These are phyloP conservation scores for Argyresthia albistria DNA, from an alignment of 2,888 invertebrate genomes.

Conservation along the genomic window DNA sequence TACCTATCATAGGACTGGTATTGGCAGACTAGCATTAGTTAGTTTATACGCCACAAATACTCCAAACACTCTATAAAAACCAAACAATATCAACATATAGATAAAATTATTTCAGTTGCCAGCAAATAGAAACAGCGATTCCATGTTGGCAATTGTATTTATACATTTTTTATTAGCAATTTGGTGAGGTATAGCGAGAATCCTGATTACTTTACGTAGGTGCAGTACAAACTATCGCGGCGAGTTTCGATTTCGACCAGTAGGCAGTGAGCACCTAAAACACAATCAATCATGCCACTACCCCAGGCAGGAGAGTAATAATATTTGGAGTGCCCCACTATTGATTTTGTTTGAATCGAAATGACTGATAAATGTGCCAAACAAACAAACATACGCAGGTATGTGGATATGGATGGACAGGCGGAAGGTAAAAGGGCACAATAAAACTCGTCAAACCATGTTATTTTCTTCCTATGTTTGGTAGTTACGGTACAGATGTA, in stretches of 20 bases:
- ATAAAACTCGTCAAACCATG: too few relatives aligned
- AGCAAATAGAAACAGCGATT: too few relatives aligned
- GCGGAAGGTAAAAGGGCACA: too few relatives aligned
- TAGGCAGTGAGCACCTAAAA: constrained; percentile 50
- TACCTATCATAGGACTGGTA: too few relatives aligned
- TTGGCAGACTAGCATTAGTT: too few relatives aligned
- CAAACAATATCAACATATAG: too few relatives aligned
- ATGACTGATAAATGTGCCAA: constrained; percentile 25
- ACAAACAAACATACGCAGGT: not conserved
- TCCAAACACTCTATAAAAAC: too few relatives aligned
- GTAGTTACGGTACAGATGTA: too few relatives aligned
- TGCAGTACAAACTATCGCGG: not conserved
- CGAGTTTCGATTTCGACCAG: constrained; percentile 28
- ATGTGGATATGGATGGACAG: not conserved
- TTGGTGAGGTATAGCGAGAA: not conserved
- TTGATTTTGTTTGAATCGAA: constrained; percentile 46
- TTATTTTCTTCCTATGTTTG: too few relatives aligned
- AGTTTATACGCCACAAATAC: too few relatives aligned
- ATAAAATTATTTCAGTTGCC: too few relatives aligned
- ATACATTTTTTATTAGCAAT: not conserved
- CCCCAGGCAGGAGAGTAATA: constrained; percentile 54
- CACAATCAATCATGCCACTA: constrained; percentile 63
- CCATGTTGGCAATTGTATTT: too few relatives aligned
- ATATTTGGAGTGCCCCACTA: constrained; percentile 45
- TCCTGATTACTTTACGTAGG: not conserved